Base-by-base conservation (phyloP, 2,888 invertebrate genomes). In the Priocnemis perturbator region DNA sequence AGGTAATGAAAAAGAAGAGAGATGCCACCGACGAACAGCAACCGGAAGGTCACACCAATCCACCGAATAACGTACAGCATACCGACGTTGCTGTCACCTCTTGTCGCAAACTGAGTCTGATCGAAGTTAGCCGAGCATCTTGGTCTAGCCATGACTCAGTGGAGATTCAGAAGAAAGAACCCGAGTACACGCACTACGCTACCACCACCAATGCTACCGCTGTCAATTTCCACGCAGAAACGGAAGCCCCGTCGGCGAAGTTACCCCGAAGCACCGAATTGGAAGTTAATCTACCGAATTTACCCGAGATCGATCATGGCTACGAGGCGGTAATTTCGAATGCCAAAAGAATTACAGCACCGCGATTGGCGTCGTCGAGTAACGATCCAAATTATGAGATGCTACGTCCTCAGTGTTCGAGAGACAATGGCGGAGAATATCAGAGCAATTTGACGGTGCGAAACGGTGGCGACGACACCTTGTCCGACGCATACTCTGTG, bases 301-400 rank as follows among this genome's bases (percentile, higher is more conserved):
- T 37, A n/a, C 50, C 60, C 21, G 44, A 52, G 14, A 55, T 53
- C 20, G 94, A 95, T 89, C 93, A 94, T 0, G 94, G 94, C 5
- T 95, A 95, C 87, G 95, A 95, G 85, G 93, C 93, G 59, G 91
- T 95, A 20, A 67, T 89, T 90, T 30, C 90, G 90, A 73, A 69
- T 20, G 30, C 19, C 3, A 74, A 75, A 19, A 72, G 63, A 15
- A 66, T 26, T 73, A 76, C 65, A 19, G 60, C n/a, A 4, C 62
- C 9, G 30, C 69, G 26, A 60, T 3, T 9, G 37, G 11, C 1
- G 37, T 37, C 69, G 69, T 83, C 73, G 56, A 53, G 17, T 21
- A 59, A 44, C 60, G 95, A 95, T 89, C 95, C 95, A 0, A 96
- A 95, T 86, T 96, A 96, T 86, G 96, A 96, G 89, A 93, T 95